Evolutionary conservation across 2,113 vertebrate genomes (phyloP).

Genomic region (Psittacus erithacus): DNA sequence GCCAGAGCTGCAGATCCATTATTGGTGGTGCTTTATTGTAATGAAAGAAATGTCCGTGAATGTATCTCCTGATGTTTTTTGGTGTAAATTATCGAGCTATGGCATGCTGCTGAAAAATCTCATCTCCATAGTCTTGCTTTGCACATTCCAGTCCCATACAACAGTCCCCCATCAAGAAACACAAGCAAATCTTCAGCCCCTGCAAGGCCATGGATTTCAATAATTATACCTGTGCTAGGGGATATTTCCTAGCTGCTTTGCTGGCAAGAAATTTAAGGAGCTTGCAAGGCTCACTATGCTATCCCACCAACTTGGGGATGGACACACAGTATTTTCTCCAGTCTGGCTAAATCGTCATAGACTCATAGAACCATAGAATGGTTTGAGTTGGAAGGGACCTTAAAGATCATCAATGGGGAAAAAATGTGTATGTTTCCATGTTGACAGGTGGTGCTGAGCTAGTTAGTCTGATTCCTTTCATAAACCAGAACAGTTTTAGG

Average conservation of each 20-base stretch:
- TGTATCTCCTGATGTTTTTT: neutral
- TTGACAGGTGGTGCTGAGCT: neutral
- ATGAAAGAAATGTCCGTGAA: neutral
- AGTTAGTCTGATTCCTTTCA: neutral
- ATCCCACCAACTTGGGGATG: neutral
- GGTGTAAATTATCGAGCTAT: neutral
- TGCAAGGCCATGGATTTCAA: neutral
- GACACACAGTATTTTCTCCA: neutral
- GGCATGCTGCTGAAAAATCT: neutral
- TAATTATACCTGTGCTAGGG: too few species aligned
- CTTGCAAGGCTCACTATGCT: neutral
- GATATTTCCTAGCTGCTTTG: neutral
- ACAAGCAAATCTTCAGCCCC: neutral
- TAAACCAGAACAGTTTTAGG: neutral
- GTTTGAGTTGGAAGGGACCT: too few species aligned
- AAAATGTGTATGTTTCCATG: neutral
- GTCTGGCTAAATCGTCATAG: neutral
- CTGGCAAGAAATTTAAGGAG: neutral
- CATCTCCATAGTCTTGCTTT: rapidly evolving
- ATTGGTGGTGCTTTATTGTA: neutral
- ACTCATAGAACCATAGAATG: too few species aligned
- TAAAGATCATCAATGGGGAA: too few species aligned
- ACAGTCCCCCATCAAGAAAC: neutral
- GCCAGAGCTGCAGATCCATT: neutral
- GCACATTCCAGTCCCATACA: neutral